Conservation (phyloP, 2,797 vertebrate genomes). For the Salarias fasciatus region DNA sequence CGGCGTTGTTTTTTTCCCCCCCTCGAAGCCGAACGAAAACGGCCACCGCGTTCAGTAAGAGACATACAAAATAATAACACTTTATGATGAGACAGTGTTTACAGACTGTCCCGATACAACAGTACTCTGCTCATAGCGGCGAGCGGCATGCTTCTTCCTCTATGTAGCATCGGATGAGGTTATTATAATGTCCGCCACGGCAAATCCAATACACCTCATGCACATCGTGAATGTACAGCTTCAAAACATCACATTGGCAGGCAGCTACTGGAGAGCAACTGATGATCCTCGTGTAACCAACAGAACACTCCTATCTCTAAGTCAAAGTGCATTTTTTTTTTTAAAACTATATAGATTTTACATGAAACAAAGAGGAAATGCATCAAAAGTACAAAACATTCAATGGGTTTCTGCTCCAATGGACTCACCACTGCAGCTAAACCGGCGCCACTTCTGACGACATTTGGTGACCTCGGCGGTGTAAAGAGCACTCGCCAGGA, state of each 20-base stretch:
- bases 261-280: slow-evolving; percentile 65
- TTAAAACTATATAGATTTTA: slow-evolving; percentile 41
- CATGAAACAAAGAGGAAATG: slow-evolving; percentile 63
- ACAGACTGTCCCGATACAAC: slow-evolving; percentile 63
- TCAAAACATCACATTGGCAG: slow-evolving; percentile 70
- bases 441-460: slow-evolving; percentile 48
- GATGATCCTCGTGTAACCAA: slow-evolving; percentile 52
- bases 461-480: slow-evolving; percentile 27
- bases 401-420: slow-evolving; percentile 41
- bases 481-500: slow-evolving; percentile 11
- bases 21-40: slow-evolving; percentile 31
- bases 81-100: slow-evolving; percentile 59
- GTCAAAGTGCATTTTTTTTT: slow-evolving; percentile 61
- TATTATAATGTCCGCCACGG: slow-evolving; percentile 49
- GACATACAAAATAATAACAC: slow-evolving; percentile 70
- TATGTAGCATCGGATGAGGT: slow-evolving; percentile 55
- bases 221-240: slow-evolving; percentile 70
- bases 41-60: slow-evolving; percentile 31
- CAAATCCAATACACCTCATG: slow-evolving; percentile 73
- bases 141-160: slow-evolving; percentile 69
- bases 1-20: slow-evolving; percentile 13
- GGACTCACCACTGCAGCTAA: slow-evolving; percentile 25
- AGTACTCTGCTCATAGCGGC: slow-evolving; percentile 59
- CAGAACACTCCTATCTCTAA: slow-evolving; percentile 47
- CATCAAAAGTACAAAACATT: slow-evolving; percentile 69